These are phyloP conservation scores for Alsophila aescularia DNA, from an alignment of 2,888 invertebrate genomes.

Conservation along the genomic window DNA sequence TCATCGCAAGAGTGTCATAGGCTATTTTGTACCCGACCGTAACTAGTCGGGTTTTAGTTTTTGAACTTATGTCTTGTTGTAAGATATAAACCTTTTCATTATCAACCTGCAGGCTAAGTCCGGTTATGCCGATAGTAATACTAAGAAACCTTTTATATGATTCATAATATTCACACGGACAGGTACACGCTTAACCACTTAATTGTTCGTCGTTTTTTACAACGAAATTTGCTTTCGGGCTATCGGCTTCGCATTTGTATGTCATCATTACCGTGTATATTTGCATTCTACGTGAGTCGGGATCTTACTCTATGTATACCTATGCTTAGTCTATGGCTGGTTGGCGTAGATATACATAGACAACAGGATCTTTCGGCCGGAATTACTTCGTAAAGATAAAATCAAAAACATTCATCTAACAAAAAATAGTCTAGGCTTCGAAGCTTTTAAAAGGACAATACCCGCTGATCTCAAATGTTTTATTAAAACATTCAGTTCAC, in stretches of 20 bases:
- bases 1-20: too few species aligned
- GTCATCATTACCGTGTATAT: slow-evolving; percentile 36
- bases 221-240: slow-evolving; percentile 49
- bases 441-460: too few species aligned
- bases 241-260: slow-evolving; percentile 44
- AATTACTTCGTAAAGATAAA: slow-evolving; percentile 8
- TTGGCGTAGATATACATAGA: neutral
- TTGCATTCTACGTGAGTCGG: slow-evolving; percentile 34
- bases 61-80: neutral
- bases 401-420: slow-evolving; percentile 6
- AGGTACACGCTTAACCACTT: slow-evolving; percentile 32
- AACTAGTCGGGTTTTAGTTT: too few species aligned
- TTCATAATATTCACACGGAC: slow-evolving; percentile 60
- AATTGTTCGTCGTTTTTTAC: slow-evolving; percentile 54
- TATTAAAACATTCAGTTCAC: too few species aligned
- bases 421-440: too few species aligned
- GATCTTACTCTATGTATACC: neutral
- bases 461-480: too few species aligned
- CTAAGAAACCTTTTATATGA: slow-evolving; percentile 61
- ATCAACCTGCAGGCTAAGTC: slow-evolving; percentile 21
- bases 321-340: neutral
- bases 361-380: slow-evolving; percentile 9
- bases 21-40: too few species aligned
- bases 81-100: slow-evolving; percentile 3
- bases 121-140: slow-evolving; percentile 43